Conservation (phyloP, 2,113 vertebrate genomes). For the Calyptommatus sinebrachiatus region DNA sequence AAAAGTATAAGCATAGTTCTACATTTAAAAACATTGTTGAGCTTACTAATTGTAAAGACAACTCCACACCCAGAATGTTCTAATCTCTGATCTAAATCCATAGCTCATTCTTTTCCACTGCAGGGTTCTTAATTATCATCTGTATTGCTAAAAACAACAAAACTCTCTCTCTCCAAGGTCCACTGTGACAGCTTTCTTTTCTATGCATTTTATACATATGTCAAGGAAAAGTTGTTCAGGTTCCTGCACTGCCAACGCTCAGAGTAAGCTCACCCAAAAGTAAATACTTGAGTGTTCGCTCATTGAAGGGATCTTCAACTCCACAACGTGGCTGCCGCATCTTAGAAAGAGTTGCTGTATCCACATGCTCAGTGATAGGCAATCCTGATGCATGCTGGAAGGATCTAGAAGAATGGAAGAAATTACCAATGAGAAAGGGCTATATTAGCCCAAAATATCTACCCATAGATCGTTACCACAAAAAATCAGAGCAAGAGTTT, state of each 20-base stretch:
- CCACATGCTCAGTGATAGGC: slow-evolving; percentile 74
- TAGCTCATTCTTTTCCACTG: background rate
- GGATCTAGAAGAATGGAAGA: slow-evolving; percentile 40
- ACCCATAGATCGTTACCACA: background rate
- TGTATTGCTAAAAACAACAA: background rate
- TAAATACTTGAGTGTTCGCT: slow-evolving; percentile 77
- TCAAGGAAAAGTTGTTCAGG: background rate
- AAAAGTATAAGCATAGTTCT: no score
- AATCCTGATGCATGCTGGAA: slow-evolving; percentile 80
- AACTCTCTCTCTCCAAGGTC: background rate
- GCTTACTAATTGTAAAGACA: background rate
- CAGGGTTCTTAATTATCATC: background rate
- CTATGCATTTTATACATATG: background rate
- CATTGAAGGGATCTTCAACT: slow-evolving; percentile 83
- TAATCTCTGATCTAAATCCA: background rate
- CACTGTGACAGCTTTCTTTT: background rate
- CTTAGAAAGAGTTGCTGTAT: slow-evolving; percentile 70
- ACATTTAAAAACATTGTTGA: background rate
- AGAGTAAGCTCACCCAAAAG: slow-evolving; percentile 72
- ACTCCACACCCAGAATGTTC: background rate
- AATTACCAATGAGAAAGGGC: no score
- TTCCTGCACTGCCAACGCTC: background rate
- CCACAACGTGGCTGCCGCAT: slow-evolving; percentile 87
- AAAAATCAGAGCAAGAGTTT: background rate
- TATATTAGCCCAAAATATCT: background rate